Conservation (phyloP, 2,797 vertebrate genomes). For the Cuculus canorus region DNA sequence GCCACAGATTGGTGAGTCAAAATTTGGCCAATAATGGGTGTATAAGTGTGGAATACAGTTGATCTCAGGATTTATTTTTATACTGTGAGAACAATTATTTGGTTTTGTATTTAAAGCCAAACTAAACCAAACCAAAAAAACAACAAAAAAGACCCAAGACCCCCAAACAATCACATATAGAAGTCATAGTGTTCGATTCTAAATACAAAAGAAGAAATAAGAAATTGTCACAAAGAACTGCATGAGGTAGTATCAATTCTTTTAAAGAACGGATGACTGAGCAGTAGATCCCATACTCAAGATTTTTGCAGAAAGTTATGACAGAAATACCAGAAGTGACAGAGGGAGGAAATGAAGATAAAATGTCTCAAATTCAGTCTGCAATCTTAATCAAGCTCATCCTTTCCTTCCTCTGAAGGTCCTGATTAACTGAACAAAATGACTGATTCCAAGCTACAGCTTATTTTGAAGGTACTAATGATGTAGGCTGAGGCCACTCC, state of each 20-base stretch:
- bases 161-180: background rate
- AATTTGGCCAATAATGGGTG: background rate
- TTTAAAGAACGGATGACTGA: background rate
- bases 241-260: background rate
- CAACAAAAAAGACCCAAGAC: too few species aligned
- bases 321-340: background rate
- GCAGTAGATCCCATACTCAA: fast-evolving
- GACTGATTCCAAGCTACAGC: background rate
- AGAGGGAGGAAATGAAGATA: conserved; percentile 45
- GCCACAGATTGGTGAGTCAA: background rate
- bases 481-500: background rate
- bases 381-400: conserved; percentile 49
- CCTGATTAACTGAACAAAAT: conserved; percentile 28
- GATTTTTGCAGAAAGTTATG: background rate
- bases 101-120: background rate
- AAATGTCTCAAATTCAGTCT: background rate
- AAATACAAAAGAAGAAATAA: background rate
- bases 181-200: background rate
- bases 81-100: background rate
- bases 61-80: background rate
- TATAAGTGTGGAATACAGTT: background rate
- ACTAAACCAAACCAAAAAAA: background rate
- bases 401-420: conserved; percentile 8
- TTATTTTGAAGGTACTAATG: background rate
- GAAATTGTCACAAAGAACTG: background rate